phyloP scores from a whole-genome alignment of 2,113 vertebrate genomes.

The Octodon degus region DNA sequence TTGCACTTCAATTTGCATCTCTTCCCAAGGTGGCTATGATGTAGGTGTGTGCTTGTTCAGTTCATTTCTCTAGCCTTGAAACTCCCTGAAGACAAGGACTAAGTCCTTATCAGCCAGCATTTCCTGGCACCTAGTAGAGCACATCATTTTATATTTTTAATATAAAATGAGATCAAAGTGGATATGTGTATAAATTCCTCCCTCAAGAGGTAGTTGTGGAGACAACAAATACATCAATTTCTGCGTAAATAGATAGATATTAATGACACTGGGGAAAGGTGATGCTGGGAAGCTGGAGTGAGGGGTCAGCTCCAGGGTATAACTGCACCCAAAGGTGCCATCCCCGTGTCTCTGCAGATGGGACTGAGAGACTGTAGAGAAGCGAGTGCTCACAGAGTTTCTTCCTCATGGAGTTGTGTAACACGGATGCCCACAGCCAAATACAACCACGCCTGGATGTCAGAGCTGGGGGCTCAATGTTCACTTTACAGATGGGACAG shows the following conservation, averaged over 20 bases:
- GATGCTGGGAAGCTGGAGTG: neutral
- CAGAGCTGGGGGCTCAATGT: neutral
- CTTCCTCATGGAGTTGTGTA: neutral
- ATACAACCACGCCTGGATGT: neutral
- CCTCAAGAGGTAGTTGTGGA: neutral
- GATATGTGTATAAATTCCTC: neutral
- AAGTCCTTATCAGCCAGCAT: neutral
- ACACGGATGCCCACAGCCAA: neutral
- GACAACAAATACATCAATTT: neutral
- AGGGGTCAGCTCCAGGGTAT: neutral
- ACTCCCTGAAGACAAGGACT: neutral
- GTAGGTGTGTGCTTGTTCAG: neutral
- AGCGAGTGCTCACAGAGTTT: neutral
- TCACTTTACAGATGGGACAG: neutral
- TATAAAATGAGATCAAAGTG: neutral
- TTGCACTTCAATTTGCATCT: neutral
- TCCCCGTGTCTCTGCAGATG: neutral
- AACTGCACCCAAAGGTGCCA: neutral
- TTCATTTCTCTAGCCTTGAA: neutral
- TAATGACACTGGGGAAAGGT: neutral
- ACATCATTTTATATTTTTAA: neutral
- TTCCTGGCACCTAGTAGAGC: neutral
- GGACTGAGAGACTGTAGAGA: accelerated
- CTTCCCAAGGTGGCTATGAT: accelerated
- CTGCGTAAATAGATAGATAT: neutral